A percentile compares a stretch with the other conserved stretches of the same genome.
Conservation (phyloP, 1,140 invertebrate genomes). For the Chionoecetes opilio region DNA sequence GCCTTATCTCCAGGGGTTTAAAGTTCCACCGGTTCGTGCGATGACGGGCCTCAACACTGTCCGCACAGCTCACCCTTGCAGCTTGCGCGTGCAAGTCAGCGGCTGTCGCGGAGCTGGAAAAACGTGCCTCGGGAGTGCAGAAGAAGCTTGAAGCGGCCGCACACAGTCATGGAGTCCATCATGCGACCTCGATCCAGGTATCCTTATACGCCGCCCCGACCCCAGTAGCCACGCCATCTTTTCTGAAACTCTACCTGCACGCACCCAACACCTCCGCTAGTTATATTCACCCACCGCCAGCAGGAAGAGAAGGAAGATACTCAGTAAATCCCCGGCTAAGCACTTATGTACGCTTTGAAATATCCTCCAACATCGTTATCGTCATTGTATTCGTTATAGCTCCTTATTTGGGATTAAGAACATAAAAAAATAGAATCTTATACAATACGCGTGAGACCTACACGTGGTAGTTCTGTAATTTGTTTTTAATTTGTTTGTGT, state of each 20-base stretch:
- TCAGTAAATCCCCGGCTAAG: too few species aligned
- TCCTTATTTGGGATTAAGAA: too few species aligned
- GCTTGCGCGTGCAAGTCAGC: background rate
- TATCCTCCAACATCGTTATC: too few species aligned
- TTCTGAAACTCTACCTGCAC: slow-evolving; percentile 56
- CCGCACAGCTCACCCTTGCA: slow-evolving; percentile 39
- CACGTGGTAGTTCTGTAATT: too few species aligned
- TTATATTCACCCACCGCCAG: too few species aligned
- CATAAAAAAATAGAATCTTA: too few species aligned
- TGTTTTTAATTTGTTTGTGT: too few species aligned
- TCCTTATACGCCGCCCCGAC: background rate
- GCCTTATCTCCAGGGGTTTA: background rate
- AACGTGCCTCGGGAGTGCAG: slow-evolving; percentile 28
- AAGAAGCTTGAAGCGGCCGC: slow-evolving; percentile 37
- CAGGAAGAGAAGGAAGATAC: too few species aligned
- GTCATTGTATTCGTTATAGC: too few species aligned
- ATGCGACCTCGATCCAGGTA: slow-evolving; percentile 11
- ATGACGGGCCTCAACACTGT: slow-evolving; percentile 24
- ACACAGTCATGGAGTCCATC: slow-evolving; percentile 7
- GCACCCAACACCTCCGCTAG: background rate
- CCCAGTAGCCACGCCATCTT: slow-evolving; percentile 38
- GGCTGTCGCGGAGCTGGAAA: background rate
- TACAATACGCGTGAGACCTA: too few species aligned
- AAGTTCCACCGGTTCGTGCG: slow-evolving; percentile 42
- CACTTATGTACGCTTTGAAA: too few species aligned